Percentiles rank a stretch among this genome's conserved stretches.
Evolutionary conservation across 2,113 vertebrate genomes (phyloP).

Genomic region (Melanostigma gelatinosum): DNA sequence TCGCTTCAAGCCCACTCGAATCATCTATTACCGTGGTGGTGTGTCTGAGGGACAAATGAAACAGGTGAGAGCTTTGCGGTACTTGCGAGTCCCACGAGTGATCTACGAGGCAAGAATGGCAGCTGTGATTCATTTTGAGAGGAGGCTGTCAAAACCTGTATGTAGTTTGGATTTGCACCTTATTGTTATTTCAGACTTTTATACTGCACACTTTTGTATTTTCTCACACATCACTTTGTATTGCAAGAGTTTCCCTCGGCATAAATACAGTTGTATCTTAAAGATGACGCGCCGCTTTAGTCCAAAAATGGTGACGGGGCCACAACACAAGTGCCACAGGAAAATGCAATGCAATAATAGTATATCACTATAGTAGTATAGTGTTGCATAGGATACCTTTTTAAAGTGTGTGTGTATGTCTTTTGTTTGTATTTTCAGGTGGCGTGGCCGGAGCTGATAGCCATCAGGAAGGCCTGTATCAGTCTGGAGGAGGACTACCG

Average conservation of each 20-base stretch:
- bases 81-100: neutral
- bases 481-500: constrained; percentile 98
- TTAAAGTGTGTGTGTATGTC: neutral
- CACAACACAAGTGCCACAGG: neutral
- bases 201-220: neutral
- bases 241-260: neutral
- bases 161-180: neutral
- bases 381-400: neutral
- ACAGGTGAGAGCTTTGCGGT: constrained; percentile 83
- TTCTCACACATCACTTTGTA: neutral
- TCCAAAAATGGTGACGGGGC: neutral
- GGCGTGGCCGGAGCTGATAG: constrained; percentile 98
- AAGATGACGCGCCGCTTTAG: neutral
- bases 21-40: constrained; percentile 98
- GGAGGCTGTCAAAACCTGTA: neutral
- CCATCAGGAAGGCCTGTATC: constrained; percentile 98
- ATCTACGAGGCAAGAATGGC: neutral
- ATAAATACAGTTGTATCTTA: neutral
- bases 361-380: too few relatives aligned
- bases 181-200: neutral
- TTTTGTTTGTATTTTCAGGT: constrained; percentile 81
- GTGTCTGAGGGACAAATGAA: constrained; percentile 99
- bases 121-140: neutral
- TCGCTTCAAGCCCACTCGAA: constrained; percentile 97
- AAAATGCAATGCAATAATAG: neutral